phyloP scores from a whole-genome alignment of 2,113 vertebrate genomes.

The Zosterops pallidus region DNA sequence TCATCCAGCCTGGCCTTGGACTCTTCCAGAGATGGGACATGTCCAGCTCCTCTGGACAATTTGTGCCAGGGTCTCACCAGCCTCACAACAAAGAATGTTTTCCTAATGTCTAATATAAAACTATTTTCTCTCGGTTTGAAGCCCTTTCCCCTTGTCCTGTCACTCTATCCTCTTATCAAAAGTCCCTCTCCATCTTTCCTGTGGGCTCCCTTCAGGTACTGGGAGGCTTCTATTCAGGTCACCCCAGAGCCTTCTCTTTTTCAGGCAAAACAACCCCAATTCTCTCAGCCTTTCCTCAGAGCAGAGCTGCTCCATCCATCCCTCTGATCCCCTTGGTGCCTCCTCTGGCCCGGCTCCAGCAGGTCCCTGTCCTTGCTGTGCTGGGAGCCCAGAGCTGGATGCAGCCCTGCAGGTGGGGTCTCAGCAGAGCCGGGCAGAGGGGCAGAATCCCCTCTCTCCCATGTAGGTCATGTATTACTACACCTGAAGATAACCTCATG shows the following conservation, averaged over 20 bases:
- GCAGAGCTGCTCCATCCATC: too few relatives aligned
- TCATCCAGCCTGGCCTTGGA: neutral
- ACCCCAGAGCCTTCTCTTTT: neutral
- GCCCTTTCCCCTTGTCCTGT: neutral
- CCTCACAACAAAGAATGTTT: neutral
- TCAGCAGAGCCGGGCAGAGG: neutral
- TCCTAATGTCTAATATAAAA: neutral
- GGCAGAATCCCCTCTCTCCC: fast-evolving
- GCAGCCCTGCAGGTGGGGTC: neutral
- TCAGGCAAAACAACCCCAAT: neutral
- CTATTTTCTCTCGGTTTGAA: neutral
- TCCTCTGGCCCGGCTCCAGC: neutral
- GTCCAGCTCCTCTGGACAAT: fast-evolving
- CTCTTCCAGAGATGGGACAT: neutral
- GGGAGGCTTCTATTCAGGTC: fast-evolving
- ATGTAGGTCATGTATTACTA: neutral
- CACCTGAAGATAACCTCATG: neutral
- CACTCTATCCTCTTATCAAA: neutral
- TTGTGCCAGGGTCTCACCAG: neutral
- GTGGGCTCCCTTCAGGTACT: neutral
- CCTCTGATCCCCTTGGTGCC: fast-evolving
- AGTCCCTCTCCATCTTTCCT: neutral
- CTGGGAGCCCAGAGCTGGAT: neutral
- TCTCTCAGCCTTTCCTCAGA: neutral
- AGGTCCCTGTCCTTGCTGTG: neutral